Percentiles rank a stretch among this genome's conserved stretches.
phyloP scores from a whole-genome alignment of 1,140 invertebrate species.

The Condylostylus longicornis region DNA sequence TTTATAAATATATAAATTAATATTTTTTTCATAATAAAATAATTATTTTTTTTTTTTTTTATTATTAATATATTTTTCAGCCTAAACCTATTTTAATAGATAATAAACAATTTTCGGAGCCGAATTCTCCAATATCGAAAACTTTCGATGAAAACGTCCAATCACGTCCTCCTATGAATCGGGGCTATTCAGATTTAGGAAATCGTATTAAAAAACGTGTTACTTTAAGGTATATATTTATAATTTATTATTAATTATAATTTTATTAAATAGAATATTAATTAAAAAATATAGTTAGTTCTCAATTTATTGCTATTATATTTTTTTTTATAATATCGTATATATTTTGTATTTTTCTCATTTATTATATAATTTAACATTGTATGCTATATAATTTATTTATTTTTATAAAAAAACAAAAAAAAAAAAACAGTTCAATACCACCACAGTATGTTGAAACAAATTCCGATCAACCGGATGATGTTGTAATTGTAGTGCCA shows the following conservation, averaged over 20 bases:
- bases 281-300: too few species aligned
- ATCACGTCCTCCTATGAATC: slow-evolving; percentile 43
- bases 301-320: too few species aligned
- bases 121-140: slow-evolving; percentile 48
- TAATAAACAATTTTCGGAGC: slow-evolving; percentile 64
- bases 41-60: neutral
- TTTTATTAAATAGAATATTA: neutral
- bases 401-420: neutral
- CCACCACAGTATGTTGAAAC: slow-evolving; percentile 36
- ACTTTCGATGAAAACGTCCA: slow-evolving; percentile 6
- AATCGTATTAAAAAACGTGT: slow-evolving; percentile 70
- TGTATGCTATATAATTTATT: neutral
- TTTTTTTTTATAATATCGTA: too few species aligned
- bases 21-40: neutral
- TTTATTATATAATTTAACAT: slow-evolving; percentile 1
- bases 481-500: slow-evolving; percentile 45
- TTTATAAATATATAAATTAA: neutral
- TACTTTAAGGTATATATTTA: slow-evolving; percentile 47
- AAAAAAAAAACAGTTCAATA: slow-evolving; percentile 33
- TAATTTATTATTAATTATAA: neutral
- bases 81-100: slow-evolving; percentile 51
- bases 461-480: slow-evolving; percentile 30
- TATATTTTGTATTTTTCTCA: too few species aligned
- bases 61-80: slow-evolving; percentile 4
- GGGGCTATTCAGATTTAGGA: slow-evolving; percentile 64